phyloP scores from a whole-genome alignment of 1,140 invertebrate genomes.

The Teleogryllus occipitalis region DNA sequence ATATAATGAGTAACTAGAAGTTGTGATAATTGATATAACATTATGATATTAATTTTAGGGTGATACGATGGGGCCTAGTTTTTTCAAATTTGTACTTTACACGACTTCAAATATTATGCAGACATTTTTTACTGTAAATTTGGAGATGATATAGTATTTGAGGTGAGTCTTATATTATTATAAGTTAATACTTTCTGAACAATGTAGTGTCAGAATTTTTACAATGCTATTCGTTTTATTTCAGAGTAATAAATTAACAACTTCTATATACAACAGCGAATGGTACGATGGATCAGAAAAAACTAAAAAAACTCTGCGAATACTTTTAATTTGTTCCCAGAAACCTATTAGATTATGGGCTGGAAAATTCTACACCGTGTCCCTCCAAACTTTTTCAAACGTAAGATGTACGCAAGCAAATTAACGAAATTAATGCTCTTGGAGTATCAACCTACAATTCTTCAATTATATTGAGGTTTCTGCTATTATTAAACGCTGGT shows the following conservation, averaged over 20 bases:
- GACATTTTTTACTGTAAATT: background rate
- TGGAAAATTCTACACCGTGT: constrained; percentile 3
- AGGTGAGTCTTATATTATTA: background rate
- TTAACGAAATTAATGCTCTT: no score
- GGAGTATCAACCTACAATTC: no score
- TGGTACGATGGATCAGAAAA: background rate
- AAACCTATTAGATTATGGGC: background rate
- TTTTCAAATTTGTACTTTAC: background rate
- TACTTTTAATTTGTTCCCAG: background rate
- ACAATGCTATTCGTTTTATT: background rate
- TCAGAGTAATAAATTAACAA: background rate
- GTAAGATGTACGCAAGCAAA: background rate
- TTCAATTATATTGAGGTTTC: no score
- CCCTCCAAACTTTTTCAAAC: background rate
- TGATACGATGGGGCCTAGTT: background rate
- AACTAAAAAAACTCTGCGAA: background rate
- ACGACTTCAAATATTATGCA: background rate
- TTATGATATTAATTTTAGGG: background rate
- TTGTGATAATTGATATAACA: no score
- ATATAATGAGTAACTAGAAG: no score
- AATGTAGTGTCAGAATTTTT: background rate
- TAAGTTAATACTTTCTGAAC: background rate
- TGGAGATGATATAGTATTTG: background rate
- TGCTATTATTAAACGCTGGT: no score
- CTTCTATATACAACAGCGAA: background rate